Evolutionary conservation across 2,888 invertebrate species (phyloP).

Genomic region (Hydriomena furcata): DNA sequence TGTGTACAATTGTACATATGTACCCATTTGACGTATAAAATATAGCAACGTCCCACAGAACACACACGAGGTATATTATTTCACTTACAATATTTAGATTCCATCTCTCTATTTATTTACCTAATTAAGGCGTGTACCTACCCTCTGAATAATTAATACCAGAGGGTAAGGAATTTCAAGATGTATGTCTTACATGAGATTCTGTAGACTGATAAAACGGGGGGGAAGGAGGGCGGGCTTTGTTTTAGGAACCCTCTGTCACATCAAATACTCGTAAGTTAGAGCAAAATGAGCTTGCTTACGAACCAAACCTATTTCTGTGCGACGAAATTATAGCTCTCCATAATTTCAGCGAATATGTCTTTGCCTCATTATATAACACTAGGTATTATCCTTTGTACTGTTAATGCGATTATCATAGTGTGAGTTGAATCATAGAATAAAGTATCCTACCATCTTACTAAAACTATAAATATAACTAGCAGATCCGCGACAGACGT

Average conservation of each 20-base stretch:
- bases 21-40: neutral
- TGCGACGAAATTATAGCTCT: neutral
- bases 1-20: neutral
- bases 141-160: conserved; percentile 13
- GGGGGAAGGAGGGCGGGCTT: neutral
- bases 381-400: no score
- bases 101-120: conserved; percentile 18
- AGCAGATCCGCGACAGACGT: no score
- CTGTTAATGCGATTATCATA: no score
- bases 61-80: conserved; percentile 2
- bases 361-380: no score
- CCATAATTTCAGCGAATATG: neutral
- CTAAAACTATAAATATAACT: no score
- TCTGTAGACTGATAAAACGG: conserved; percentile 6
- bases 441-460: no score
- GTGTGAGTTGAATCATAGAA: no score
- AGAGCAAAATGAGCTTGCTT: conserved; percentile 5
- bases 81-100: conserved; percentile 11
- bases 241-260: conserved; percentile 3
- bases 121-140: conserved; percentile 14
- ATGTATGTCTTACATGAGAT: conserved; percentile 9
- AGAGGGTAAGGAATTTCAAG: conserved; percentile 16
- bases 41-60: neutral
- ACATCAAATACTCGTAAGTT: conserved; percentile 9
- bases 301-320: neutral